These are phyloP conservation scores for Prolemur simus DNA, from an alignment of 2,113 vertebrate species.

Conservation along the genomic window DNA sequence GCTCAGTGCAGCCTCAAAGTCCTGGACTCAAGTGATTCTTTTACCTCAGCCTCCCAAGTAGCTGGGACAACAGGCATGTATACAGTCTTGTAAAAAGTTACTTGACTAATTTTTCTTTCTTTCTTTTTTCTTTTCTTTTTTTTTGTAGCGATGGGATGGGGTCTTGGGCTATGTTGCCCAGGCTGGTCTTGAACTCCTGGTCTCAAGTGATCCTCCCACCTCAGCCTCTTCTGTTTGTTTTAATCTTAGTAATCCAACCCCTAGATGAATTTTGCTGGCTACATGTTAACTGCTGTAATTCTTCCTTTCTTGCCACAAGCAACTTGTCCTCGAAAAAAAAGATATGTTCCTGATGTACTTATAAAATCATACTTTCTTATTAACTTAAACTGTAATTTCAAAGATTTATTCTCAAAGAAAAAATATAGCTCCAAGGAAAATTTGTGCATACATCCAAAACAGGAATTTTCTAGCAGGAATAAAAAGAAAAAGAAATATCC, in stretches of 20 bases:
- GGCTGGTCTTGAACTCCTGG: no score
- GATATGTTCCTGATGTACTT: constrained; percentile 18
- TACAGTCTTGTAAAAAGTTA: no score
- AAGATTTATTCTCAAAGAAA: constrained; percentile 31
- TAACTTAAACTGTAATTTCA: constrained; percentile 30
- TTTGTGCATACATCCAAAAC: neutral
- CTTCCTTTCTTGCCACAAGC: neutral
- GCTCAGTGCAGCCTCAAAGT: no score
- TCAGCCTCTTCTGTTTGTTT: no score
- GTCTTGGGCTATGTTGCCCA: no score
- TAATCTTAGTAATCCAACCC: neutral
- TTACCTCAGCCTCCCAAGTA: no score
- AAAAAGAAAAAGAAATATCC: neutral
- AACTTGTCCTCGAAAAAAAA: constrained; percentile 39
- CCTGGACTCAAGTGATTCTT: no score
- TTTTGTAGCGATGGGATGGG: no score
- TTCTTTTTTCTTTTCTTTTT: no score
- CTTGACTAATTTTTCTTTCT: no score
- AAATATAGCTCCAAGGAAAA: neutral
- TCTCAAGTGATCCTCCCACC: no score
- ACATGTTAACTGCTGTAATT: neutral
- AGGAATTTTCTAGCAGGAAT: neutral
- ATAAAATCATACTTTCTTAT: constrained; percentile 31
- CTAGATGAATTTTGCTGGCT: neutral
- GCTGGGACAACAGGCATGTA: no score